phyloP scores from a whole-genome alignment of 1,140 invertebrate genomes.

The Drosophila chauvacae region DNA sequence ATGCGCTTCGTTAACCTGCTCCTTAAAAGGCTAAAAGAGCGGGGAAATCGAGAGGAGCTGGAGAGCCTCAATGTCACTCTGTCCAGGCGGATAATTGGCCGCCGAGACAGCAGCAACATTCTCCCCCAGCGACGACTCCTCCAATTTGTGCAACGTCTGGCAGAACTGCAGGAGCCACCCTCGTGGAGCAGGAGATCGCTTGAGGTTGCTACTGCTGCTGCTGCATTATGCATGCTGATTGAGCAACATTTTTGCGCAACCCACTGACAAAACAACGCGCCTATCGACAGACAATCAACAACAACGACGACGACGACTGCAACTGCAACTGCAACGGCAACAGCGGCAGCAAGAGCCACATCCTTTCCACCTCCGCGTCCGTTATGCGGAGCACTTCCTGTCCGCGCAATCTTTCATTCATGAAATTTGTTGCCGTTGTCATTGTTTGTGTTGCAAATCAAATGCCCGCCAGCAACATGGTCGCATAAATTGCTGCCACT shows the following conservation, averaged over 20 bases:
- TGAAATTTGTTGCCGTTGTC: constrained; percentile 83
- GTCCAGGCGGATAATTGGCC: constrained; percentile 64
- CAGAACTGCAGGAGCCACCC: constrained; percentile 65
- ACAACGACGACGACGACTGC: constrained; percentile 29
- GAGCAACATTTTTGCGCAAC: constrained; percentile 82
- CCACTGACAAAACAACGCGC: constrained; percentile 80
- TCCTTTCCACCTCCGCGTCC: constrained; percentile 83
- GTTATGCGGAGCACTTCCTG: constrained; percentile 83
- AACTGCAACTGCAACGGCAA: constrained; percentile 19
- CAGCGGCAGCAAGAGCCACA: constrained; percentile 62
- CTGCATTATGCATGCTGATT: constrained; percentile 81
- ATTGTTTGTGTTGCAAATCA: constrained; percentile 83
- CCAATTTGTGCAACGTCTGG: constrained; percentile 54
- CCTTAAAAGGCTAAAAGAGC: constrained; percentile 65
- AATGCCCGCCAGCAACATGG: constrained; percentile 73
- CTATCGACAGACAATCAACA: constrained; percentile 81
- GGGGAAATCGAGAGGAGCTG: constrained; percentile 3
- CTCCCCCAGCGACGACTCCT: constrained; percentile 37
- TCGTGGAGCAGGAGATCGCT: constrained; percentile 37
- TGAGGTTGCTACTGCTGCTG: constrained; percentile 24
- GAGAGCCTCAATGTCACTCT: constrained; percentile 63
- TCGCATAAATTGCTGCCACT: constrained; percentile 73
- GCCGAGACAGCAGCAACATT: constrained; percentile 34
- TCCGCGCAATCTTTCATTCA: constrained; percentile 81
- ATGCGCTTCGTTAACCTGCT: constrained; percentile 65